These are phyloP conservation scores for Conus betulinus DNA, from an alignment of 1,140 invertebrate genomes.

Conservation along the genomic window DNA sequence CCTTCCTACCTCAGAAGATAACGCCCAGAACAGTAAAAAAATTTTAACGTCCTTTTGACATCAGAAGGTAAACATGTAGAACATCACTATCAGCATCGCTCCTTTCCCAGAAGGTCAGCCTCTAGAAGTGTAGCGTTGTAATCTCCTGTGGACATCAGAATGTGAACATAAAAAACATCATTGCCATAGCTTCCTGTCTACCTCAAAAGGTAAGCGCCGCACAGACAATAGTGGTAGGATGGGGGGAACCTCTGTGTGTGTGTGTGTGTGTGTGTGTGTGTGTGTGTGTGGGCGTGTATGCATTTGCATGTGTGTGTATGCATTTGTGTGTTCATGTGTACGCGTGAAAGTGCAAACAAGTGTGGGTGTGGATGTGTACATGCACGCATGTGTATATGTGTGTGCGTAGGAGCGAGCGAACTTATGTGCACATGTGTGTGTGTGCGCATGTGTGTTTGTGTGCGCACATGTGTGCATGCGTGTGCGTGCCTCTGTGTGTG, in stretches of 20 bases:
- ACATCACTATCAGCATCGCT: no score
- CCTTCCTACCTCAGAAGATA: conserved; percentile 91
- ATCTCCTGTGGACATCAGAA: neutral
- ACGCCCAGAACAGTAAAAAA: no score
- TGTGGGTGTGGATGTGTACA: neutral
- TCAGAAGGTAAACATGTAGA: no score
- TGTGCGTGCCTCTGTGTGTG: neutral
- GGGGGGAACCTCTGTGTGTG: neutral
- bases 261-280: neutral
- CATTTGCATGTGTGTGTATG: neutral
- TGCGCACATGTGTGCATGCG: neutral
- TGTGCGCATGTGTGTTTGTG: neutral
- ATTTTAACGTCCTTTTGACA: no score
- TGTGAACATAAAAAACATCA: neutral
- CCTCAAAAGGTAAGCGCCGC: neutral
- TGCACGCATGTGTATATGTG: neutral
- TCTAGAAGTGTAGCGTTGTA: no score
- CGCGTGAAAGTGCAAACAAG: neutral
- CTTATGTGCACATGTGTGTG: neutral
- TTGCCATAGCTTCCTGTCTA: no score
- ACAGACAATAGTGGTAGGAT: no score
- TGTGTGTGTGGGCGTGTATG: no score
- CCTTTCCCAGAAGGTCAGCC: neutral
- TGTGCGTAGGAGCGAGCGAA: neutral
- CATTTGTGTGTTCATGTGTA: neutral